Percentiles rank a stretch among this genome's conserved stretches.
Evolutionary conservation across 2,113 vertebrate species (phyloP).

Genomic region (Prietella phreatophila): DNA sequence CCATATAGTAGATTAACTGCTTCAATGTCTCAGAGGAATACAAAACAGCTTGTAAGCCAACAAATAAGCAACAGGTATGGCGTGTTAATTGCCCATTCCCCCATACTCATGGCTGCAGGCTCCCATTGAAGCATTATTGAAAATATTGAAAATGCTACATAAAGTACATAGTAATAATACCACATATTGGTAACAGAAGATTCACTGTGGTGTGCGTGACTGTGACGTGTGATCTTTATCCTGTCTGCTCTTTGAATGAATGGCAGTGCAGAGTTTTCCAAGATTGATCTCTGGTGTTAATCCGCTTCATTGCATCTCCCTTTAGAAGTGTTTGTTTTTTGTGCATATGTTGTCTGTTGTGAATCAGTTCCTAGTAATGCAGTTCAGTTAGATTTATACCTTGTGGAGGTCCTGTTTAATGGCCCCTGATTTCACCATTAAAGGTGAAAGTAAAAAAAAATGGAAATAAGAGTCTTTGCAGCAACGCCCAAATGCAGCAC

Average conservation of each 20-base stretch:
- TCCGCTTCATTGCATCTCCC: background rate
- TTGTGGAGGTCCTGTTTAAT: background rate
- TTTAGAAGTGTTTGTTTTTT: background rate
- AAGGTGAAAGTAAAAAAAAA: too few relatives aligned
- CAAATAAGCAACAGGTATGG: background rate
- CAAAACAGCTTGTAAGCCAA: background rate
- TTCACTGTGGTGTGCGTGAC: background rate
- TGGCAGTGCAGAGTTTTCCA: background rate
- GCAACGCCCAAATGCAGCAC: too few relatives aligned
- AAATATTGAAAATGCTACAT: background rate
- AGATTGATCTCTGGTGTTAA: background rate
- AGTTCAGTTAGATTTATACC: background rate
- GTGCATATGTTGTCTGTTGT: background rate
- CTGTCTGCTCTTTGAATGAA: background rate
- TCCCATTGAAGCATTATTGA: background rate
- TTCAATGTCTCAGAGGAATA: background rate
- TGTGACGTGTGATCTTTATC: background rate
- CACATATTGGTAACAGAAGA: background rate
- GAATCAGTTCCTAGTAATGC: background rate
- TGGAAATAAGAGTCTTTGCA: background rate
- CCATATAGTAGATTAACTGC: background rate
- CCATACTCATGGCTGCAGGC: background rate
- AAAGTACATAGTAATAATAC: too few relatives aligned
- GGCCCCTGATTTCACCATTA: background rate
- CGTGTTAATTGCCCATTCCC: background rate